These are phyloP conservation scores for Acipenser transmontanus DNA, from an alignment of 2,797 vertebrate genomes.

Conservation along the genomic window DNA sequence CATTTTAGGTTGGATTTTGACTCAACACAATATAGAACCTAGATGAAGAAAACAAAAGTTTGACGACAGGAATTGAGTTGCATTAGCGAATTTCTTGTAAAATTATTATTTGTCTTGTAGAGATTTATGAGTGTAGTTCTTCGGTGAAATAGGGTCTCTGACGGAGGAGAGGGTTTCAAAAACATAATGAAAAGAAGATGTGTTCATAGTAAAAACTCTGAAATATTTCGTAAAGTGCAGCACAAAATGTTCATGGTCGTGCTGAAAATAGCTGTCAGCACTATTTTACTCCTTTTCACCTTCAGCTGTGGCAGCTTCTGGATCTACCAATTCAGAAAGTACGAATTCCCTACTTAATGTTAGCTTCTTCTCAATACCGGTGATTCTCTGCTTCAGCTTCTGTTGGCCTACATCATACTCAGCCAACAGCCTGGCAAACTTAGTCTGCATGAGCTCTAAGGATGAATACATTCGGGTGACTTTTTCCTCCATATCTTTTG, in stretches of 20 bases:
- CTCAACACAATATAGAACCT: too few relatives aligned
- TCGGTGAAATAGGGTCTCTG: too few relatives aligned
- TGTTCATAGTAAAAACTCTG: too few relatives aligned
- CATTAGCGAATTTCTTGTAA: too few relatives aligned
- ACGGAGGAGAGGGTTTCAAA: too few relatives aligned
- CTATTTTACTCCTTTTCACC: conserved; percentile 15
- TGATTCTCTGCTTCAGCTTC: conserved; percentile 79
- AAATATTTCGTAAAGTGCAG: not conserved
- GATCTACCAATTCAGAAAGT: conserved; percentile 41
- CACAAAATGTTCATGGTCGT: conserved; percentile 6
- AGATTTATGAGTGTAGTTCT: too few relatives aligned
- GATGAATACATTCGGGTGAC: conserved; percentile 64
- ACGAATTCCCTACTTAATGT: conserved; percentile 45
- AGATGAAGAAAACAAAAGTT: too few relatives aligned
- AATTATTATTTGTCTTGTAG: too few relatives aligned
- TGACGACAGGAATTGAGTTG: too few relatives aligned
- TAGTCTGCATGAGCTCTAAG: conserved; percentile 76
- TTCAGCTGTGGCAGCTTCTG: conserved; percentile 28
- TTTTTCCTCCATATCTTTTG: conserved; percentile 87
- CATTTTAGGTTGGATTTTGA: too few relatives aligned
- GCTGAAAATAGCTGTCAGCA: not conserved
- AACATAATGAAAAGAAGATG: too few relatives aligned
- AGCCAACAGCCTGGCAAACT: conserved; percentile 79
- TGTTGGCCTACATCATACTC: conserved; percentile 81
- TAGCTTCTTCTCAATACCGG: conserved; percentile 72